Evolutionary conservation across 53 echinoderm and acorn worm species (phyloP), one percentile per base, ranked within the genome.

Genomic region (Apostichopus leukothele): DNA sequence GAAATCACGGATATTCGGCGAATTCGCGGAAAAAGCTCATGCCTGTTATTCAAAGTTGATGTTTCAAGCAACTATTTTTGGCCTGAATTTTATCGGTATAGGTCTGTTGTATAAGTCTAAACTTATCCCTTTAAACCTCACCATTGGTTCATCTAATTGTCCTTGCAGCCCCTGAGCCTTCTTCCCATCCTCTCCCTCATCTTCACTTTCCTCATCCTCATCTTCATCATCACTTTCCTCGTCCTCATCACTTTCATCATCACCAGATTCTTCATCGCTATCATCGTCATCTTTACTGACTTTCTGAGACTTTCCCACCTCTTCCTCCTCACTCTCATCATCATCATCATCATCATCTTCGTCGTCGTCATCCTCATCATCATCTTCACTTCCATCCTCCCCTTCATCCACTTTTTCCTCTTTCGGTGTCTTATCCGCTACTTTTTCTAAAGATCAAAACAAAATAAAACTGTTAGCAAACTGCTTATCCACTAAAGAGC

Each of bases 201-300:
- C 90, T 12, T 89, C 92, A 19, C 68, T 73, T 14, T 81, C 83
- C 10, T 81, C 83, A 27, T 81, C 83, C 5, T 51, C 83, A 11
- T 81, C 83, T 73, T 18, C 73, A 81, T 76, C 83, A 52, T 9
- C 92, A 19, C 68, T 73, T 14, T 54, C 83, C 10, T 81, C 83
- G 7, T 81, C 83, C 10, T 51, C 83, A 11, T 81, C 83, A 9
- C 50, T 51, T 73, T 18, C 73, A 81, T 76, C 83, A 5, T 71
- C 76, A 50, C 78, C 88, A 12, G 68, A 71, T 51, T 90, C 92
- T n/a, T 75, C 83, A 25, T 89, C 86, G 13, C 51, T 54, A 76
- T 83, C 89, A 52, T 19, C 73, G 5, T 86, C 91, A 13, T 86
- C 91, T 11, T 90, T 78, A 23, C 61, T 51, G 8, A 67, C 84